A percentile compares a stretch with the other conserved stretches of the same genome.
Evolutionary conservation across 2,888 invertebrate species (phyloP).

Genomic region (Amblyjoppa proteus): DNA sequence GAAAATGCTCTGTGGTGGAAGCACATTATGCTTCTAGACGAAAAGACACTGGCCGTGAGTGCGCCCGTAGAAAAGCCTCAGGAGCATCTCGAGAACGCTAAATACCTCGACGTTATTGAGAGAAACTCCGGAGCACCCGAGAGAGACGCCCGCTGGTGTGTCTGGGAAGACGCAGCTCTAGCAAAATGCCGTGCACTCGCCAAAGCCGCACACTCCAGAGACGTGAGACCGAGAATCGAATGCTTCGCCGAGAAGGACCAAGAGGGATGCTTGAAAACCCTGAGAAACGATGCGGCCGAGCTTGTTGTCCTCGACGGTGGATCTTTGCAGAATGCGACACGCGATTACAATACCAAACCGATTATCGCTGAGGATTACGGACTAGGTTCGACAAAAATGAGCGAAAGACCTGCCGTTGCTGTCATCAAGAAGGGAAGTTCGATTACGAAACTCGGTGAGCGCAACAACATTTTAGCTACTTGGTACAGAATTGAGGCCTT

Average conservation of each 20-base stretch:
- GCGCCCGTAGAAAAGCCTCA: slow-evolving; percentile 88
- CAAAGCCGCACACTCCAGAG: slow-evolving; percentile 91
- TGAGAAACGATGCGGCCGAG: slow-evolving; percentile 90
- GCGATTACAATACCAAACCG: slow-evolving; percentile 87
- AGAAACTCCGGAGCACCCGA: slow-evolving; percentile 90
- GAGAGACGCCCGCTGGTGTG: slow-evolving; percentile 88
- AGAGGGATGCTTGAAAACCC: slow-evolving; percentile 89
- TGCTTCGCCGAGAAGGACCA: slow-evolving; percentile 89
- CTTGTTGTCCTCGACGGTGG: slow-evolving; percentile 89
- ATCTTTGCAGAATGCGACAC: slow-evolving; percentile 86
- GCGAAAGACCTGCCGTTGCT: slow-evolving; percentile 87
- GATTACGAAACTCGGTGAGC: slow-evolving; percentile 85
- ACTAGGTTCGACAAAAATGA: slow-evolving; percentile 86
- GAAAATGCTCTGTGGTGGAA: slow-evolving; percentile 85
- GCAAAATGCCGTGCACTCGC: slow-evolving; percentile 91
- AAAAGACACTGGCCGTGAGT: slow-evolving; percentile 89
- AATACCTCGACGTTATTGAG: slow-evolving; percentile 90
- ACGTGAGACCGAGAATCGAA: slow-evolving; percentile 92
- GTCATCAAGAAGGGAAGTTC: slow-evolving; percentile 88
- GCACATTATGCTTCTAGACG: slow-evolving; percentile 87
- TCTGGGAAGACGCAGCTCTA: slow-evolving; percentile 88
- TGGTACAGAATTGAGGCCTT: not conserved
- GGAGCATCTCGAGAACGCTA: slow-evolving; percentile 88
- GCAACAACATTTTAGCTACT: not conserved
- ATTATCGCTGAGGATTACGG: slow-evolving; percentile 89